Conservation (phyloP, 2,113 vertebrate species). For the Tamias sibiricus region DNA sequence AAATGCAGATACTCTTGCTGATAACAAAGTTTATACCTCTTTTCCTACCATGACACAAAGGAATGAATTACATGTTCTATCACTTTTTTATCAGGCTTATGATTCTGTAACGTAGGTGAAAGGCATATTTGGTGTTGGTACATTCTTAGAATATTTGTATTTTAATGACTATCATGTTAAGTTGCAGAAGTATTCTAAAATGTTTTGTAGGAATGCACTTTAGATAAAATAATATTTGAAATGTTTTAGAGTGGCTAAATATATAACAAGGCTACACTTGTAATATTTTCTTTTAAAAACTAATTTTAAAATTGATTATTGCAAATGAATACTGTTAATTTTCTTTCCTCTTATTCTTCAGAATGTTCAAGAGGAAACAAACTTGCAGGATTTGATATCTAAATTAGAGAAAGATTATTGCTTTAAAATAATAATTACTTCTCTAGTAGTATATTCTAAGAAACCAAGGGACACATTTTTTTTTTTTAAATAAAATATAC, state of each 20-base stretch:
- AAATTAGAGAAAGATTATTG: conserved; percentile 27
- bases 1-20: background rate
- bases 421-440: conserved; percentile 49
- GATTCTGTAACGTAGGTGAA: background rate
- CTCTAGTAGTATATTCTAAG: background rate
- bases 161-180: background rate
- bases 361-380: conserved; percentile 4
- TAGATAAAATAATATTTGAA: conserved; percentile 30
- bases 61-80: background rate
- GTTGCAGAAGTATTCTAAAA: background rate
- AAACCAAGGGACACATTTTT: background rate
- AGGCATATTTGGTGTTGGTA: background rate
- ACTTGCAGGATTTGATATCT: background rate
- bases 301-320: conserved; percentile 27
- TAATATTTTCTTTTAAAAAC: conserved; percentile 15
- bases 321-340: background rate
- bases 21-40: background rate
- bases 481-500: conserved; percentile 18
- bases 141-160: background rate
- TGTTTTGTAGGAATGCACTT: background rate
- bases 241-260: background rate
- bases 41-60: background rate
- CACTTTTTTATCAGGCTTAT: background rate
- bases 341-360: background rate
- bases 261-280: background rate